A percentile compares a stretch with the other conserved stretches of the same genome.
phyloP scores from a whole-genome alignment of 2,888 invertebrate species.

The Liposcelis brunnea region DNA sequence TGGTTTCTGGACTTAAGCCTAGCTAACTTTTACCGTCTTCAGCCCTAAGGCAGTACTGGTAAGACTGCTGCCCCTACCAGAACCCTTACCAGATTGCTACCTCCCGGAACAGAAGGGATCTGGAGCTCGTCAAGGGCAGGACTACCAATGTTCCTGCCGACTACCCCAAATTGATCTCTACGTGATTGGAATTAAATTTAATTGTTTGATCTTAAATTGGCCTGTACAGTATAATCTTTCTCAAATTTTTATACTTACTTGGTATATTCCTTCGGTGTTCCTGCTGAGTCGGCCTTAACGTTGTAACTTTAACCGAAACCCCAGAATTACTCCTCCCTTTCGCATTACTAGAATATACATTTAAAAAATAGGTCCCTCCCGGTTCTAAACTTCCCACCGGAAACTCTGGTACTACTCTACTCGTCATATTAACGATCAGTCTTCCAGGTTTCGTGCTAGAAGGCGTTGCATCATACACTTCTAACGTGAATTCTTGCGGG shows the following conservation, averaged over 20 bases:
- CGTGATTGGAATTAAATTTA: too few species aligned
- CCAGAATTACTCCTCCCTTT: constrained; percentile 23
- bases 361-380: constrained; percentile 21
- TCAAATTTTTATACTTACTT: not conserved
- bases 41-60: too few species aligned
- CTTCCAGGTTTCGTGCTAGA: constrained; percentile 5
- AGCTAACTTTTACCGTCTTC: too few species aligned
- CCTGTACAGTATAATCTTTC: not conserved
- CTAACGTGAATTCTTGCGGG: constrained; percentile 7
- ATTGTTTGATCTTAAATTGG: too few species aligned
- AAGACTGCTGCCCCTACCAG: too few species aligned
- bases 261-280: constrained; percentile 17
- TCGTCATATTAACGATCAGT: constrained; percentile 17
- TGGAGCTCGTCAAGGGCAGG: too few species aligned
- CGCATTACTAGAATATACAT: constrained; percentile 22
- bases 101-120: too few species aligned
- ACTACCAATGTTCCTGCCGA: too few species aligned
- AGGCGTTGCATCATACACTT: constrained; percentile 4
- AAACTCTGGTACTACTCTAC: constrained; percentile 20
- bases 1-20: too few species aligned
- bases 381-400: constrained; percentile 21
- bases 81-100: too few species aligned
- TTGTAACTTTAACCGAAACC: constrained; percentile 22
- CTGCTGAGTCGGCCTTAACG: constrained; percentile 20
- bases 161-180: too few species aligned